Percentiles rank a stretch among this genome's conserved stretches.
Evolutionary conservation across 2,113 vertebrate genomes (phyloP).

Genomic region (Sturnus vulgaris): DNA sequence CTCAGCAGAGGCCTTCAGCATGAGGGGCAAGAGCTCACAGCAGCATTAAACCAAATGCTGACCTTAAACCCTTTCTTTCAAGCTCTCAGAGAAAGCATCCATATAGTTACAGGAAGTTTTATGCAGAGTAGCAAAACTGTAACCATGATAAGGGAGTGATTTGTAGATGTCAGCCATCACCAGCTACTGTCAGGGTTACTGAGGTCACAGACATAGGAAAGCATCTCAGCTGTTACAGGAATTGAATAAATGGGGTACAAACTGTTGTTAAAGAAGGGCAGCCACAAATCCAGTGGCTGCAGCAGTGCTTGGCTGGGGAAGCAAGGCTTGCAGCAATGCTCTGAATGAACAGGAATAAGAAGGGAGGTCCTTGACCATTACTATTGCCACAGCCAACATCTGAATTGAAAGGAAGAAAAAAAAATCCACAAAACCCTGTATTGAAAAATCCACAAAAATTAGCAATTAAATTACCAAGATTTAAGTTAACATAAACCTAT

Average conservation of each 20-base stretch:
- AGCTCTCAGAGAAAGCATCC: neutral
- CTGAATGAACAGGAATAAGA: neutral
- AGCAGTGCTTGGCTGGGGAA: neutral
- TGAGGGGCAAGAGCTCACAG: rapidly evolving
- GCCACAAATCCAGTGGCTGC: neutral
- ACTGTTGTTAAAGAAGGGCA: neutral
- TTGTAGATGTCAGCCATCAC: neutral
- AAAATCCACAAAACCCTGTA: neutral
- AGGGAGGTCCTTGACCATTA: too few species aligned
- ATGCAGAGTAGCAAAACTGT: neutral
- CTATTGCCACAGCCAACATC: neutral
- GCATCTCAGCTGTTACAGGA: neutral
- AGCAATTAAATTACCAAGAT: neutral
- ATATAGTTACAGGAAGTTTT: neutral
- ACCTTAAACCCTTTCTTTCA: neutral
- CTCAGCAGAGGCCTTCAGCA: neutral
- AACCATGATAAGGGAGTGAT: neutral
- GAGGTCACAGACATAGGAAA: neutral
- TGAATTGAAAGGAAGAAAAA: neutral
- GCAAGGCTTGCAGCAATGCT: neutral
- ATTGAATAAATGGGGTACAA: neutral
- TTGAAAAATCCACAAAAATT: neutral
- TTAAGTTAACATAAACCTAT: neutral
- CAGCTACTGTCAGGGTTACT: neutral
- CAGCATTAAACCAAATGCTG: neutral